A percentile compares a stretch with the other conserved stretches of the same genome.
These are phyloP conservation scores for Clepsis dumicolana DNA, from an alignment of 2,888 invertebrate species.

Conservation along the genomic window DNA sequence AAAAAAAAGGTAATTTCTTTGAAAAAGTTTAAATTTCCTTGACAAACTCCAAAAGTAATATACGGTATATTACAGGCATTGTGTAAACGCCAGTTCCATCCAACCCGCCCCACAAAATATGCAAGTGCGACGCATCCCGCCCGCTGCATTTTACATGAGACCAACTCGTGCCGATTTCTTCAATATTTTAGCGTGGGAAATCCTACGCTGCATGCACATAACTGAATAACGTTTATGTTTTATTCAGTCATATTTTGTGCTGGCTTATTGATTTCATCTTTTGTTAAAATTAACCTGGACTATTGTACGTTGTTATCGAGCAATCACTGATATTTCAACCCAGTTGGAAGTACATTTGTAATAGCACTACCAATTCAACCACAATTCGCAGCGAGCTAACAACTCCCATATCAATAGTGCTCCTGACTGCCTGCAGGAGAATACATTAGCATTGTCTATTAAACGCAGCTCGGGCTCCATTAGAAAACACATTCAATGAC, in stretches of 20 bases:
- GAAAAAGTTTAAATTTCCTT: not conserved
- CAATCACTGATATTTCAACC: not conserved
- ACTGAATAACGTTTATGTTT: slow-evolving; percentile 39
- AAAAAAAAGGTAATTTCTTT: too few relatives aligned
- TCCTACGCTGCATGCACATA: slow-evolving; percentile 50
- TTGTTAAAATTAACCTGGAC: too few relatives aligned
- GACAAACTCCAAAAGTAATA: not conserved
- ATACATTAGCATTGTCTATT: slow-evolving; percentile 46
- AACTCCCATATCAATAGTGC: slow-evolving; percentile 47
- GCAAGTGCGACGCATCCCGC: slow-evolving; percentile 65
- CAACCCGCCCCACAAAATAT: slow-evolving; percentile 62
- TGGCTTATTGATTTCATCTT: not conserved
- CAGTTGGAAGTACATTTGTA: slow-evolving; percentile 11
- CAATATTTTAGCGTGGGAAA: slow-evolving; percentile 77
- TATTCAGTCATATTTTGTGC: slow-evolving; percentile 27
- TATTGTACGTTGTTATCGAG: too few relatives aligned
- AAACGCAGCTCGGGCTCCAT: slow-evolving; percentile 47
- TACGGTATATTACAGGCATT: slow-evolving; percentile 24
- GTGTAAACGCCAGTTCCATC: slow-evolving; percentile 49
- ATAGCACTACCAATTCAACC: slow-evolving; percentile 38
- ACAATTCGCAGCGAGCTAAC: slow-evolving; percentile 50
- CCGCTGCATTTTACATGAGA: slow-evolving; percentile 81
- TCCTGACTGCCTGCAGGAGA: slow-evolving; percentile 39
- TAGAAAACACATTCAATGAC: slow-evolving; percentile 49
- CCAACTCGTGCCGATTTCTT: slow-evolving; percentile 77